Percentiles rank a stretch among this genome's conserved stretches.
These are phyloP conservation scores for Pelobates fuscus DNA, from an alignment of 2,113 vertebrate species.

Conservation along the genomic window DNA sequence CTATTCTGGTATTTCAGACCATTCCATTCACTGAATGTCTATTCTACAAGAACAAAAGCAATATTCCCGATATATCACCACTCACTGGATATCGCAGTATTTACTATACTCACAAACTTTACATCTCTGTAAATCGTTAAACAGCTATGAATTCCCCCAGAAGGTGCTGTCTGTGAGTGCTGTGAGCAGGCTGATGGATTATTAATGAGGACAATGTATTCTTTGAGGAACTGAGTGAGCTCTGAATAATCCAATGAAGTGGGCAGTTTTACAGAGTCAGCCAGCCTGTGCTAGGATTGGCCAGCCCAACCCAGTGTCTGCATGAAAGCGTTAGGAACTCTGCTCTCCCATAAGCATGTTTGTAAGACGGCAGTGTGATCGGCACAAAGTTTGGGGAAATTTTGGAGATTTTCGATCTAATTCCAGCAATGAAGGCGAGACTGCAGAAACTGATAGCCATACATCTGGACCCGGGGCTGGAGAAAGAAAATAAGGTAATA, in stretches of 20 bases:
- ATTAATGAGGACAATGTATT: conserved; percentile 11
- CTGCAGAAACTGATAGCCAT: conserved; percentile 59
- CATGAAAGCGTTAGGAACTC: conserved; percentile 26
- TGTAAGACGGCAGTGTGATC: background rate
- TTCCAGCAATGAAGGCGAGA: conserved; percentile 59
- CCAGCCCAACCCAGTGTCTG: background rate
- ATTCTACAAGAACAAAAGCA: no score
- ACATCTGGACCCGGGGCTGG: conserved; percentile 54
- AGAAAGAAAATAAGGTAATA: conserved; percentile 46
- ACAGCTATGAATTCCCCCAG: no score
- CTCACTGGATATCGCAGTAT: no score
- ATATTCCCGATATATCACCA: no score
- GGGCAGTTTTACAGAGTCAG: background rate
- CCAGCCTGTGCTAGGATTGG: conserved; percentile 7
- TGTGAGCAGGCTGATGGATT: background rate
- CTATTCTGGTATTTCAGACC: no score
- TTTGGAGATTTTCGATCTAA: no score
- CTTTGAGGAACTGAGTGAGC: conserved; percentile 19
- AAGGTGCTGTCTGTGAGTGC: no score
- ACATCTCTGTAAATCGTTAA: background rate
- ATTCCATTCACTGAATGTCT: no score
- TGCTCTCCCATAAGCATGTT: background rate
- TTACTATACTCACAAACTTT: no score
- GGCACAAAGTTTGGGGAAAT: background rate
- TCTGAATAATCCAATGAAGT: conserved; percentile 30